Base-by-base conservation (phyloP, 2,797 vertebrate genomes). In the Sylvia borin region DNA sequence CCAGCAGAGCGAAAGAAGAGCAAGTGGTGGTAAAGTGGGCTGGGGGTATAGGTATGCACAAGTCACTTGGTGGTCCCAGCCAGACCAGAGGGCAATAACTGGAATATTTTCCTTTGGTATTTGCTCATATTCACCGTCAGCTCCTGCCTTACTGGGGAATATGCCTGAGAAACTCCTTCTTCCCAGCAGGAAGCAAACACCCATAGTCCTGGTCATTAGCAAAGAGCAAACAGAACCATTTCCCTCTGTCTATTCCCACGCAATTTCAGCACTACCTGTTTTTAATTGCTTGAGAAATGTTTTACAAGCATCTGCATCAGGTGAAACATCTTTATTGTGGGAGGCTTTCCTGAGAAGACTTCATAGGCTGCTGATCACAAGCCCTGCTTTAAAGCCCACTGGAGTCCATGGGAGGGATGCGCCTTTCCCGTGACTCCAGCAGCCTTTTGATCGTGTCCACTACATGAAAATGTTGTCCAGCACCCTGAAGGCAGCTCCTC, bases 241-340 rank as follows among this genome's bases (percentile, higher is more conserved):
- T 90, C 50, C 38, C 76, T 91, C 83, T 66, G n/a, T 61, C 66
- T 55, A 61, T 96, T 95, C 95, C 95, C 91, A 96, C 38, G n/a
- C 92, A 90, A 86, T 93, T 90, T 94, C 93, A 81, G 82, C 76
- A 88, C 78, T 95, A 91, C 92, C 88, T 95, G 95, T 71, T 92
- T 88, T 84, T 96, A 96, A 96, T 93, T 94, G 92, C 96, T 96
- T 97, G 95, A 93, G 96, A 95, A 97, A 92, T 45, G 60, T 94
- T 96, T 95, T 94, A 95, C 88, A 85, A 94, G 91, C 90, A 88
- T 50, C 93, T 89, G 67, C 92, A 90, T 84, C 60, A 73, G 93
- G 77, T 90, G 51, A 88, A 95, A 85, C 93, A 88, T 70, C 95
- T 95, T 96, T 95, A 79, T 95, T 95, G 92, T 96, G 94, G 94